Percentiles rank a stretch among this genome's conserved stretches.
Evolutionary conservation across 2,113 vertebrate genomes (phyloP).

Genomic region (Centropristis striata): DNA sequence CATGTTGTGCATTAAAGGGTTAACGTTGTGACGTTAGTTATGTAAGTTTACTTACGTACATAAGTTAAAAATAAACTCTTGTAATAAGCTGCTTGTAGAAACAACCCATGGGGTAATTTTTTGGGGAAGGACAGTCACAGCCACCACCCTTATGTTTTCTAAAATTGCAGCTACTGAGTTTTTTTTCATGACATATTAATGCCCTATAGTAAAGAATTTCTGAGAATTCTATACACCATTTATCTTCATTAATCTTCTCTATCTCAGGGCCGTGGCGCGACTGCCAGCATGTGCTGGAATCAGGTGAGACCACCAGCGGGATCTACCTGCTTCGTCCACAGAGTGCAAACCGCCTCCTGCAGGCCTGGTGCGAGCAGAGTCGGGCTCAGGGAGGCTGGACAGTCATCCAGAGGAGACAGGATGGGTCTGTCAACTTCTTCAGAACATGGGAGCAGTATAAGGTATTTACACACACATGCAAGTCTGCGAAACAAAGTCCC

Average conservation of each 20-base stretch:
- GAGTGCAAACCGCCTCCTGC: conserved; percentile 83
- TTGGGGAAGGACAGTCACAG: too few species aligned
- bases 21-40: too few species aligned
- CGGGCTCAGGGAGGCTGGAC: conserved; percentile 90
- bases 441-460: conserved; percentile 94
- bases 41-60: too few species aligned
- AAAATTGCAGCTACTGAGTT: background rate
- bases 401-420: conserved; percentile 91
- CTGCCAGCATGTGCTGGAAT: conserved; percentile 87
- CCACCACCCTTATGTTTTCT: background rate
- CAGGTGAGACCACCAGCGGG: conserved; percentile 85
- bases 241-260: too few species aligned
- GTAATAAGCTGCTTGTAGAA: too few species aligned
- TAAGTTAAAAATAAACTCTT: too few species aligned
- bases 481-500: background rate
- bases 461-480: conserved; percentile 68
- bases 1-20: too few species aligned
- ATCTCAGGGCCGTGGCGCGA: conserved; percentile 90
- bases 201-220: too few species aligned
- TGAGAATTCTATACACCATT: too few species aligned
- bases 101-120: too few species aligned
- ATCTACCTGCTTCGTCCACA: conserved; percentile 88
- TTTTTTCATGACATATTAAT: too few species aligned
- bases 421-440: conserved; percentile 93
- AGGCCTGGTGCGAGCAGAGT: conserved; percentile 92